These are phyloP conservation scores for Rhagologus leucostigma DNA, from an alignment of 2,113 vertebrate genomes.

Conservation along the genomic window DNA sequence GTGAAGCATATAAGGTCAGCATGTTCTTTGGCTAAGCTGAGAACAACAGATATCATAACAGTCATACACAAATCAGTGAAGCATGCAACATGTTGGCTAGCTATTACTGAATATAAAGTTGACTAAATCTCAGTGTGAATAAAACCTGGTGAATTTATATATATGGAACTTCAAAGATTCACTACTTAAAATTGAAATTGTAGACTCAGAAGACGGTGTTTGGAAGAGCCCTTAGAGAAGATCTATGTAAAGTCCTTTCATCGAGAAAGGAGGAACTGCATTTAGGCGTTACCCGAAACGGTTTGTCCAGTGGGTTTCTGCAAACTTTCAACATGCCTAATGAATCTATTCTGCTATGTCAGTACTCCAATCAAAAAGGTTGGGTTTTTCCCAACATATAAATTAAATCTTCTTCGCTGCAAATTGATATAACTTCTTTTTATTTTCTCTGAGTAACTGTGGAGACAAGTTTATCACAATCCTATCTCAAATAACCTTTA, in stretches of 20 bases:
- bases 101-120: not conserved
- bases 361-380: not conserved
- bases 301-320: not conserved
- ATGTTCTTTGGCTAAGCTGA: not conserved
- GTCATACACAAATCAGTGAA: not conserved
- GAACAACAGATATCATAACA: not conserved
- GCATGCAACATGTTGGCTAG: not conserved
- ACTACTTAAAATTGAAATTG: not conserved
- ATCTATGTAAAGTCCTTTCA: not conserved
- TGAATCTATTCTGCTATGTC: not conserved
- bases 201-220: not conserved
- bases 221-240: not conserved
- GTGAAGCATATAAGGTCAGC: not conserved
- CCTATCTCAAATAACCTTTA: not conserved
- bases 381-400: rapidly evolving
- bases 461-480: not conserved
- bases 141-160: not conserved
- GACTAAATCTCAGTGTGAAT: not conserved
- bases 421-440: not conserved
- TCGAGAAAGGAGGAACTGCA: rapidly evolving
- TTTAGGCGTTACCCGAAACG: not conserved
- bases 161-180: not conserved
- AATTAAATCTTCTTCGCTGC: not conserved
- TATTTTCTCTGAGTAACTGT: not conserved
- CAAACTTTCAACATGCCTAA: not conserved